Base-by-base conservation (phyloP, 2,113 vertebrate species). In the Aythya baeri region DNA sequence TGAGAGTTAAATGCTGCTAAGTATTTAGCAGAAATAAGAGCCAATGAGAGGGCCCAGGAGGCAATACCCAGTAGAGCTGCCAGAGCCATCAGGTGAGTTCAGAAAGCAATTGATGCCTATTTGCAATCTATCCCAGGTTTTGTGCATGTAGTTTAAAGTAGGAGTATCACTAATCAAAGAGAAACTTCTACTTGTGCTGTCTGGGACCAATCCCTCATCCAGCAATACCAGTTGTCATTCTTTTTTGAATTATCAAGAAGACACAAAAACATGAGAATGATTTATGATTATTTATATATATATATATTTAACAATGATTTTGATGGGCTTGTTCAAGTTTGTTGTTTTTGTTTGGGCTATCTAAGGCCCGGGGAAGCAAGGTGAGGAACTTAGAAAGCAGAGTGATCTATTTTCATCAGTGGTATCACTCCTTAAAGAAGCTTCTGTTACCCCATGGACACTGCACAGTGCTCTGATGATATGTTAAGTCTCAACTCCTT, bases 201-300 rank as follows among this genome's bases (percentile, higher is more conserved):
- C 16, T 10, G 4, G 17, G 10, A 32, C 49, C 20, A 88, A 13
- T 10, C n/a, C 8, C 17, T 70, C 29, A 66, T 16, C 17, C 61
- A 9, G 11, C 5, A 72, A 10, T 26, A 34, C 32, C 7, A 16
- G 7, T 34, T 66, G 7, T 2, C 58, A 0, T 1, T 68, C 16
- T 83, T 31, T 46, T 62, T 31, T 65, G 6, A 11, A 50, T 82
- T 76, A n/a, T 29, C 13, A 74, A 62, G 29, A 32, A 66, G 20
- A 43, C 20, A 59, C 2, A 52, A 84, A 17, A 89, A 83, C 44
- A 96, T 46, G 0, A 80, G 26, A 63, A 13, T 25, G 50, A 49
- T 21, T 49, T 49, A 49, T 22, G 20, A 49, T 46, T 13, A 41
- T 41, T 38, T 38, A 38, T 38, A 38, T 38, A 38, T 38, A 38